These are phyloP conservation scores for Bradynema listronoti DNA, from an alignment of 1,140 invertebrate genomes.

Conservation along the genomic window DNA sequence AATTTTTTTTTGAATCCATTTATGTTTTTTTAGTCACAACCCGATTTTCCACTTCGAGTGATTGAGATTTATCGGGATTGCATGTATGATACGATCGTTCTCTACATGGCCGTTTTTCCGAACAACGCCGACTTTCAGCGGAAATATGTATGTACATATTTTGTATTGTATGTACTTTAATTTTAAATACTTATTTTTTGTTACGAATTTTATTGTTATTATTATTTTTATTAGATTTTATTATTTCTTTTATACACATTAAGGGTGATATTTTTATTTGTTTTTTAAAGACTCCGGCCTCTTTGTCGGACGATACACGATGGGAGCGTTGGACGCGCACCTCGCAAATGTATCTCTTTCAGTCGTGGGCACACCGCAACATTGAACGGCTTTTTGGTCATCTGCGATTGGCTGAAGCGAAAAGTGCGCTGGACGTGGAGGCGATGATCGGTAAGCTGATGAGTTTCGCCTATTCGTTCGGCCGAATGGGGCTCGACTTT, in stretches of 20 bases:
- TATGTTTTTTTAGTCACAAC: conserved; percentile 38
- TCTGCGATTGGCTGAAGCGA: conserved; percentile 30
- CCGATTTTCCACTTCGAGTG: conserved; percentile 47
- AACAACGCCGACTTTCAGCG: conserved; percentile 41
- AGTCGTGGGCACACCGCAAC: conserved; percentile 51
- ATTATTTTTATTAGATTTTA: conserved; percentile 12
- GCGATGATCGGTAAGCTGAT: conserved; percentile 43
- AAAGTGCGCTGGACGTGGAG: conserved; percentile 34
- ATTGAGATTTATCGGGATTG: conserved; percentile 56
- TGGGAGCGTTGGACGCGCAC: conserved; percentile 55
- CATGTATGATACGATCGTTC: conserved; percentile 57
- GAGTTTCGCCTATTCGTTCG: conserved; percentile 55
- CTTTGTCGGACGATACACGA: conserved; percentile 41
- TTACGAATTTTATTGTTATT: no score
- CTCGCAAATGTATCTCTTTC: conserved; percentile 50
- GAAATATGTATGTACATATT: conserved; percentile 43
- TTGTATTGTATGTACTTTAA: no score
- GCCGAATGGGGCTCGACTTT: conserved; percentile 56
- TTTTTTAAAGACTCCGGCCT: conserved; percentile 13
- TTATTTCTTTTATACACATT: conserved; percentile 3
- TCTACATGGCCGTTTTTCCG: conserved; percentile 57
- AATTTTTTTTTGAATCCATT: neutral
- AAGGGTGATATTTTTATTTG: neutral
- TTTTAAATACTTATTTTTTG: conserved; percentile 12
- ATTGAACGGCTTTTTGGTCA: conserved; percentile 37